Conservation (phyloP, 2,797 vertebrate species). For the Danio kyathit region DNA sequence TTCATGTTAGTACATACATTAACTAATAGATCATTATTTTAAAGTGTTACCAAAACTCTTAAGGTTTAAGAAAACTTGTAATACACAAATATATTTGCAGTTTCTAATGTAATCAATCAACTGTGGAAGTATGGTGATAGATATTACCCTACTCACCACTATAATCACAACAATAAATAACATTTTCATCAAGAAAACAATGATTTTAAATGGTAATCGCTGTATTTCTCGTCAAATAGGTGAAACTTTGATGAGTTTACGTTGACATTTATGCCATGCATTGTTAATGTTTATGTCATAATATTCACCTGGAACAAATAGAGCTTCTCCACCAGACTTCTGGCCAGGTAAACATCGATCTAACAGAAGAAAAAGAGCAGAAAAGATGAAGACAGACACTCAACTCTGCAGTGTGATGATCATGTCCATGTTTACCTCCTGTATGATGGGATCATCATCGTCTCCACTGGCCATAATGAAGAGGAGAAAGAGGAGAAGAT, state of each 20-base stretch:
- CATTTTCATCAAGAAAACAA: background rate
- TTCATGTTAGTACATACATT: too few relatives aligned
- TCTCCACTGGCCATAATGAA: slow-evolving; percentile 96
- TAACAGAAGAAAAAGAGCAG: slow-evolving; percentile 66
- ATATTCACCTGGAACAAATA: slow-evolving; percentile 94
- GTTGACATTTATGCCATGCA: too few relatives aligned
- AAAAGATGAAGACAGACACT: background rate
- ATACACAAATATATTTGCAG: too few relatives aligned
- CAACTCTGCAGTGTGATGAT: background rate
- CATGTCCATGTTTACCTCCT: slow-evolving; percentile 84
- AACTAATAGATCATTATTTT: too few relatives aligned
- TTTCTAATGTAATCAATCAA: too few relatives aligned
- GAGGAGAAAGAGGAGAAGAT: background rate
- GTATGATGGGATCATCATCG: slow-evolving; percentile 96
- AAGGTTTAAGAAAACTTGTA: too few relatives aligned
- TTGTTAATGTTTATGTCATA: too few relatives aligned
- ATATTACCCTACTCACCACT: too few relatives aligned
- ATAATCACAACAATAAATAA: background rate
- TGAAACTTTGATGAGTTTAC: background rate
- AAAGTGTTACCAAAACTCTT: too few relatives aligned
- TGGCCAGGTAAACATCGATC: slow-evolving; percentile 97
- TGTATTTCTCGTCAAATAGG: background rate
- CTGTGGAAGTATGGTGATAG: too few relatives aligned
- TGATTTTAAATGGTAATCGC: background rate
- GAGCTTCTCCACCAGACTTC: slow-evolving; percentile 95